Evolutionary conservation across 2,797 vertebrate species (phyloP), one percentile per base, ranked within the genome.

Genomic region (Ptychadena robeensis): DNA sequence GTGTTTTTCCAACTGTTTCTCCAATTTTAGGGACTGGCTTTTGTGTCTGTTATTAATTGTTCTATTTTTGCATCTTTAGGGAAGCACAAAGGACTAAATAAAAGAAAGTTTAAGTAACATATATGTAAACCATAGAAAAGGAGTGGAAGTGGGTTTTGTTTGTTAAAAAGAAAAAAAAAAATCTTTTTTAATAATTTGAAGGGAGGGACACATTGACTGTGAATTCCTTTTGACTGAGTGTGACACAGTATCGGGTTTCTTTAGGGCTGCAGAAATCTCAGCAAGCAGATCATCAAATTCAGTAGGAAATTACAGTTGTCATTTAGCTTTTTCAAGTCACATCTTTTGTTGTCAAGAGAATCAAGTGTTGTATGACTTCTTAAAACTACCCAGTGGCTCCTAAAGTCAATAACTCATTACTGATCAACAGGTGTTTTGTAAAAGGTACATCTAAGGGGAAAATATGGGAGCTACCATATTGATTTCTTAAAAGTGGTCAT

Each of bases 1-100:
- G 53, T 76, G 65, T 85, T 85, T 73, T 85, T 85, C 83, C 83
- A 81, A 48, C 31, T 28, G 57, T 65, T 75, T 30, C 15, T 85
- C 72, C 78, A 85, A 65, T 57, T 57, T 71, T 25, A 71, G 59
- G 57, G 38, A n/a, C 12, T 57, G 68, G 15, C 48, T 80, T 48
- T 53, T 74, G 32, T 76, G 35, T 31, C 78, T 80, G 57, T 63
- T 68, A 32, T 74, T 79, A 61, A 65, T 82, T 30, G 67, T 32
- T 44, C 75, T 37, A 68, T 59, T 77, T 67, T 79, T 15, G 28
- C 25, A 31, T 25, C n/a, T 53, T 11, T 53, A 34, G 25, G 34
- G 10, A 9, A n/a, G n/a, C n/a, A n/a, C n/a, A n/a, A n/a, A n/a
- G n/a, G n/a, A n/a, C n/a, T n/a, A n/a, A n/a, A n/a, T n/a, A n/a